Conservation (phyloP, 2,888 invertebrate species). For the Stramonita haemastoma region DNA sequence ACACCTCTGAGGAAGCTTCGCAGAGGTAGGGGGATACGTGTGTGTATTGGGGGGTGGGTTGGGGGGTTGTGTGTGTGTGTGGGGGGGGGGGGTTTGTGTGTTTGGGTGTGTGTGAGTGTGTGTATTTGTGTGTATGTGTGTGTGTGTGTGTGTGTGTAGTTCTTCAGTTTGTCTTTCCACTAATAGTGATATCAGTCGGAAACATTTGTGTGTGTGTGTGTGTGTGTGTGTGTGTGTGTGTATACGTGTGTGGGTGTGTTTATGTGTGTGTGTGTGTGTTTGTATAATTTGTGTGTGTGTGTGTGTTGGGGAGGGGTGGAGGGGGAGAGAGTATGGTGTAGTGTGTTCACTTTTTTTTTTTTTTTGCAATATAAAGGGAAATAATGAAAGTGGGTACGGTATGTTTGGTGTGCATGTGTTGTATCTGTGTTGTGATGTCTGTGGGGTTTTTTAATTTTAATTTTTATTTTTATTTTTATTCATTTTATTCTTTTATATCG, state of each 20-base stretch:
- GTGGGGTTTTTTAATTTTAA: no score
- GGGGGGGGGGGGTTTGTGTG: neutral
- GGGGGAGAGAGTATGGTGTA: no score
- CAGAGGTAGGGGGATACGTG: neutral
- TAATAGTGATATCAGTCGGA: constrained; percentile 2
- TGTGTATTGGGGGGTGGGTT: neutral
- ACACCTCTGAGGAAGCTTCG: neutral
- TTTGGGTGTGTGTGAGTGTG: neutral
- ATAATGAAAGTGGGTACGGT: no score
- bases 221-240: neutral
- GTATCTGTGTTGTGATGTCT: no score
- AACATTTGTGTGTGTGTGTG: neutral
- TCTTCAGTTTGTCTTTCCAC: neutral
- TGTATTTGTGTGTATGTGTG: neutral
- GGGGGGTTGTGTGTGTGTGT: neutral
- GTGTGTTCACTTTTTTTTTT: no score
- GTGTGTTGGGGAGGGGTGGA: neutral
- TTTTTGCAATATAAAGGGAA: no score
- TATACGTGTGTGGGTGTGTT: neutral
- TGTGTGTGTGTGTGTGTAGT: neutral
- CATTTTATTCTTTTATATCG: no score
- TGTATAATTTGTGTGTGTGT: neutral
- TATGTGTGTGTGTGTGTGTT: neutral
- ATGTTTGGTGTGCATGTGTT: no score
- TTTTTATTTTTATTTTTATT: no score